These are phyloP conservation scores for Petrolisthes cinctipes DNA, from an alignment of 2,888 invertebrate species.

Conservation along the genomic window DNA sequence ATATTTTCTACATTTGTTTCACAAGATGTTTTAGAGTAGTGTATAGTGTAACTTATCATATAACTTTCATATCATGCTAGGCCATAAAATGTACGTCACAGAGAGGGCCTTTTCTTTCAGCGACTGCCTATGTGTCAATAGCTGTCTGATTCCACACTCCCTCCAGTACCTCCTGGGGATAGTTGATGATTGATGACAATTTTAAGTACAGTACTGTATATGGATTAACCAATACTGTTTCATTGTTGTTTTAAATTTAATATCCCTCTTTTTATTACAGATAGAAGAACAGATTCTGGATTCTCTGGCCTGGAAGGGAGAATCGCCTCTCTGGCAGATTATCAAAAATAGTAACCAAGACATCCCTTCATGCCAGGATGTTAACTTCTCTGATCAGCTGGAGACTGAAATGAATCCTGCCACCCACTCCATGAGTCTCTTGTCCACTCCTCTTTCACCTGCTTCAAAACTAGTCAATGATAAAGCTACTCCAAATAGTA, in stretches of 20 bases:
- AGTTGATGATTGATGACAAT: too few species aligned
- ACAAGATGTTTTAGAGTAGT: too few species aligned
- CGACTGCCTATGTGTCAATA: too few species aligned
- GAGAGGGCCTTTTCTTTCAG: too few species aligned
- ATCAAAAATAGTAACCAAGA: constrained; percentile 73
- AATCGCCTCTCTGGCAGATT: constrained; percentile 90
- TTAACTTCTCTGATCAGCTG: constrained; percentile 76
- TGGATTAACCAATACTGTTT: constrained; percentile 7
- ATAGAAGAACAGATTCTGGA: constrained; percentile 96
- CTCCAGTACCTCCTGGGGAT: too few species aligned
- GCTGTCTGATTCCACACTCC: too few species aligned
- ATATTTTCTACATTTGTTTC: too few species aligned
- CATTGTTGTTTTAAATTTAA: neutral
- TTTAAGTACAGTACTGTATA: neutral
- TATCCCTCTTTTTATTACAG: constrained; percentile 70
- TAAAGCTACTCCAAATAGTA: constrained; percentile 44
- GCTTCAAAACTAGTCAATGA: constrained; percentile 70
- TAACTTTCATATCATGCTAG: too few species aligned
- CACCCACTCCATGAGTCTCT: constrained; percentile 33
- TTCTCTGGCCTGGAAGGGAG: constrained; percentile 87
- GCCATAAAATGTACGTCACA: too few species aligned
- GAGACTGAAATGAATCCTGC: constrained; percentile 53
- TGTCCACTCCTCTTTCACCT: constrained; percentile 66
- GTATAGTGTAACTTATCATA: too few species aligned
- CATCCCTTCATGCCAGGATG: constrained; percentile 85